phyloP scores from a whole-genome alignment of 1,140 invertebrate species.

The Brachionus calyciflorus region DNA sequence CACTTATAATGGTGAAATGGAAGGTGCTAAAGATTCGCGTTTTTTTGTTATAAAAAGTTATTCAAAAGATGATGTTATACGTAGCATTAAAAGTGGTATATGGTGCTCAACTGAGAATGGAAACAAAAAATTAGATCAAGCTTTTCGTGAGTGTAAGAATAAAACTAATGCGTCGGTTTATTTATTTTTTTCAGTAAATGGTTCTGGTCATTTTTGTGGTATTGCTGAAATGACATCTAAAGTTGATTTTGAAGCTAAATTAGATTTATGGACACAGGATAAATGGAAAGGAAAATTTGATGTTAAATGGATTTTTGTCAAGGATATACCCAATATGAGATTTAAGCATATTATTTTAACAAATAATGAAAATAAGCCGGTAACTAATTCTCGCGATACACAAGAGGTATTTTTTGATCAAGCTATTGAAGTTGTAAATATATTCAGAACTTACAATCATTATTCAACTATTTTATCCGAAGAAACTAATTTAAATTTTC shows the following conservation, averaged over 20 bases:
- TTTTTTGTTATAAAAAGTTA: conserved; percentile 63
- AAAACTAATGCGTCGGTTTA: conserved; percentile 77
- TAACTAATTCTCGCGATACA: conserved; percentile 93
- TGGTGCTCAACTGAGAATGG: conserved; percentile 98
- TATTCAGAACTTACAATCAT: conserved; percentile 81
- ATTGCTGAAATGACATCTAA: conserved; percentile 94
- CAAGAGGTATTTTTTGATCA: conserved; percentile 91
- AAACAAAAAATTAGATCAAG: conserved; percentile 87
- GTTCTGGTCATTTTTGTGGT: conserved; percentile 95
- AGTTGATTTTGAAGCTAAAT: conserved; percentile 74
- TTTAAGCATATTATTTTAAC: conserved; percentile 89
- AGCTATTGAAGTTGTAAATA: conserved; percentile 75
- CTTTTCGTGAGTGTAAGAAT: conserved; percentile 71
- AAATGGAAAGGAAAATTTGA: conserved; percentile 76
- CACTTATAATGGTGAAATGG: conserved; percentile 24
- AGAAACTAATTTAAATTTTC: too few relatives aligned
- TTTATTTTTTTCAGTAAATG: conserved; percentile 93
- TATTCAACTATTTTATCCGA: conserved; percentile 95
- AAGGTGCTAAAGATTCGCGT: not conserved
- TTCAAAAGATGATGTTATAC: conserved; percentile 95
- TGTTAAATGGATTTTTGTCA: conserved; percentile 97
- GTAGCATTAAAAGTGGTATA: conserved; percentile 95
- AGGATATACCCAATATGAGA: conserved; percentile 77
- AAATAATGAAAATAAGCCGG: conserved; percentile 97
- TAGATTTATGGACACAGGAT: conserved; percentile 65